Evolutionary conservation across 2,888 invertebrate genomes (phyloP).

Genomic region (Oxystoma pomonae): DNA sequence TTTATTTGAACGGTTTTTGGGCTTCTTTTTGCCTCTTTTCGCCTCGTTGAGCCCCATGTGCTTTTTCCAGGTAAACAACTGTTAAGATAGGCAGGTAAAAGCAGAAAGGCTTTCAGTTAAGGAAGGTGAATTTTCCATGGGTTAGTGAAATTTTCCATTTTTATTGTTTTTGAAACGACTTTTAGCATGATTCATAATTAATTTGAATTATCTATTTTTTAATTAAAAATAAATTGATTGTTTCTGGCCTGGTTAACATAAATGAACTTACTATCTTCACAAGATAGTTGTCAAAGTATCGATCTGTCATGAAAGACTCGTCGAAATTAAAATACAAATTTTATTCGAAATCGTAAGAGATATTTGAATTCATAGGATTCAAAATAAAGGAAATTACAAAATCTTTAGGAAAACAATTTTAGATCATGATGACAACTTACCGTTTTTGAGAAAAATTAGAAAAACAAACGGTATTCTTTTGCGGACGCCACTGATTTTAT

Average conservation of each 20-base stretch:
- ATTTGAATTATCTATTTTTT: too few relatives aligned
- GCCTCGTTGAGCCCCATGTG: slow-evolving; percentile 19
- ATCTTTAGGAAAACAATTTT: background rate
- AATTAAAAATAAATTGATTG: too few relatives aligned
- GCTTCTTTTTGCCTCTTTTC: slow-evolving; percentile 33
- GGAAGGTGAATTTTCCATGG: too few relatives aligned
- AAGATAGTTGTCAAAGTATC: background rate
- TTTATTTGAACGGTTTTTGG: slow-evolving; percentile 51
- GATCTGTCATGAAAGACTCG: background rate
- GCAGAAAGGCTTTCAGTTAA: too few relatives aligned
- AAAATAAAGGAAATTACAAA: background rate
- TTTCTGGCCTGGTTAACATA: too few relatives aligned
- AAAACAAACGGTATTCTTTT: background rate
- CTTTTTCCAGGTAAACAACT: background rate
- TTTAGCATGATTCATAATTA: too few relatives aligned
- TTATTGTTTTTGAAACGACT: too few relatives aligned
- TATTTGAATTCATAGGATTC: background rate
- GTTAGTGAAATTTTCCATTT: too few relatives aligned
- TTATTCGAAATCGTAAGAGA: background rate
- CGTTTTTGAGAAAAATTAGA: background rate
- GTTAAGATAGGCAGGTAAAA: background rate
- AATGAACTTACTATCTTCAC: too few relatives aligned
- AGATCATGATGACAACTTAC: background rate
- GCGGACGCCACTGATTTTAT: slow-evolving; percentile 7
- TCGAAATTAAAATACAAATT: background rate